Evolutionary conservation across 1,140 invertebrate species (phyloP).

Genomic region (Conus betulinus): DNA sequence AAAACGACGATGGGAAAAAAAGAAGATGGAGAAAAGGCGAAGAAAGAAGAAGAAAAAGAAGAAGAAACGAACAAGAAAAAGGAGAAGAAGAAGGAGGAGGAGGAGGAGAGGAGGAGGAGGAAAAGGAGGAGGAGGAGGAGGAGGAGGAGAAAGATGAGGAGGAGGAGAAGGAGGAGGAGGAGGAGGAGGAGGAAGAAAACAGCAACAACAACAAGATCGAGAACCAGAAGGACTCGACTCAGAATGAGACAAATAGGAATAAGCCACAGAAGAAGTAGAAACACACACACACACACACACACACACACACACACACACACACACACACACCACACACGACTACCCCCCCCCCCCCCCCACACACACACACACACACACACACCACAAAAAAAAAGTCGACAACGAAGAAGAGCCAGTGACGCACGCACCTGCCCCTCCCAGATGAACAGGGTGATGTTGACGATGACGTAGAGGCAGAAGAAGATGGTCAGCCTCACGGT

Average conservation of each 20-base stretch:
- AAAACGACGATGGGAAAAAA: too few species aligned
- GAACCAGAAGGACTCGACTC: background rate
- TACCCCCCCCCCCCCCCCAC: background rate
- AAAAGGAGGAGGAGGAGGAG: background rate
- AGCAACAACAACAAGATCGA: too few species aligned
- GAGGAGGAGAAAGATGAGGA: background rate
- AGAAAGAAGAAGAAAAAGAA: background rate
- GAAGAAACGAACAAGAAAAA: background rate
- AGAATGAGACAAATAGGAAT: too few species aligned
- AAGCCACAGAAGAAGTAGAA: too few species aligned
- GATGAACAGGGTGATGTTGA: constrained; percentile 84
- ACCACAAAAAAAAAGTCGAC: too few species aligned
- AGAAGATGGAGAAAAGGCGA: background rate
- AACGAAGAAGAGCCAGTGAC: too few species aligned
- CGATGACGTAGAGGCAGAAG: constrained; percentile 85
- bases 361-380: background rate
- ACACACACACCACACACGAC: background rate
- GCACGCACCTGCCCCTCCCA: constrained; percentile 78
- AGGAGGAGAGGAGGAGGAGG: background rate
- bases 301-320: background rate
- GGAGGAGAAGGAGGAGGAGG: background rate
- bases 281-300: background rate
- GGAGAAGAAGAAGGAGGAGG: background rate
- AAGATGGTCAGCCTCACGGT: constrained; percentile 88
- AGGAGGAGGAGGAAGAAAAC: background rate